These are phyloP conservation scores for Drosophila kambysellisi DNA, from an alignment of 2,888 invertebrate species.

Conservation along the genomic window DNA sequence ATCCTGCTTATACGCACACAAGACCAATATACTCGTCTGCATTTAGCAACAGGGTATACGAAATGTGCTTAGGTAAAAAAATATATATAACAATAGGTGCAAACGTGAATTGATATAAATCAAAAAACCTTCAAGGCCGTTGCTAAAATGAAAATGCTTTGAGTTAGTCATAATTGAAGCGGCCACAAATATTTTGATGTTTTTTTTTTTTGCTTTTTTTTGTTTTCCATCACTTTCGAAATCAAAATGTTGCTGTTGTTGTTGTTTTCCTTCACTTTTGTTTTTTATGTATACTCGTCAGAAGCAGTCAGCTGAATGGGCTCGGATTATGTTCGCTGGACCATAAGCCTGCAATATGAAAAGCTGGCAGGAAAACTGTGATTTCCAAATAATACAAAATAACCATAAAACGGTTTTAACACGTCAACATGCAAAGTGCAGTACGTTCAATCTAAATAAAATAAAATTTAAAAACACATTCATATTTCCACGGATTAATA, in stretches of 20 bases:
- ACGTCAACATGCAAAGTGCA: constrained; percentile 5
- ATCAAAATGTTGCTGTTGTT: background rate
- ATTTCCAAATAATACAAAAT: background rate
- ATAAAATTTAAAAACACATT: background rate
- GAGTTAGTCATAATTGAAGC: background rate
- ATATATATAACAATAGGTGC: background rate
- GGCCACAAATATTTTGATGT: background rate
- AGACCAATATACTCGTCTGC: background rate
- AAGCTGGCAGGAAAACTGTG: background rate
- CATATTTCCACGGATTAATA: background rate
- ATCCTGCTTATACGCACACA: background rate
- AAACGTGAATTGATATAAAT: background rate
- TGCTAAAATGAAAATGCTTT: background rate
- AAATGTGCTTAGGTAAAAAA: background rate
- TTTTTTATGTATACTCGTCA: background rate
- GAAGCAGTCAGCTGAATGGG: constrained; percentile 5
- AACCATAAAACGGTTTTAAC: background rate
- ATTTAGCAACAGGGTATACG: background rate
- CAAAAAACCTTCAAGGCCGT: background rate
- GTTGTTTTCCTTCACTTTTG: background rate
- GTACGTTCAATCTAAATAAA: background rate
- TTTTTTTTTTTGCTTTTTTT: background rate
- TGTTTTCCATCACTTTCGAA: background rate
- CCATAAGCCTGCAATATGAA: background rate
- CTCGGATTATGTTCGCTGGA: background rate